phyloP scores from a whole-genome alignment of 1,140 invertebrate genomes.

The Rhopalosiphum maidis region DNA sequence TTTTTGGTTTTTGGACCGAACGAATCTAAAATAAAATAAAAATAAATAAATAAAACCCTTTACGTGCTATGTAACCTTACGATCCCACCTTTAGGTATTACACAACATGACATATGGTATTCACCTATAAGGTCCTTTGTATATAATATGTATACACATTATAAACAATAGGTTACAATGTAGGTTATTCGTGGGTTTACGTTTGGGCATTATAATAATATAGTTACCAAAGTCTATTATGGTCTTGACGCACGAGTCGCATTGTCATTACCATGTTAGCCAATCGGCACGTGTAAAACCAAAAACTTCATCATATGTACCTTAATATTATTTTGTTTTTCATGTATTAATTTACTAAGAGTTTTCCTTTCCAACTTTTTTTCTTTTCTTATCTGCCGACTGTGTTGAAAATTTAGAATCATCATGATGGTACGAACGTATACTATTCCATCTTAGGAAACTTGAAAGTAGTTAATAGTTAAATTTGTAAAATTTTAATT shows the following conservation, averaged over 20 bases:
- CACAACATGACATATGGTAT: background rate
- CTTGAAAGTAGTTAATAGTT: background rate
- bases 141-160: background rate
- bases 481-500: background rate
- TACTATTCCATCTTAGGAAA: background rate
- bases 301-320: background rate
- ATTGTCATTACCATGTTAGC: background rate
- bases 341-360: no score
- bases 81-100: background rate
- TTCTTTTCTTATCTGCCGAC: background rate
- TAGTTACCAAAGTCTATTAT: background rate
- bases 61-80: background rate
- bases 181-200: background rate
- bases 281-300: background rate
- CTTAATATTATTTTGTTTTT: background rate
- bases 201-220: background rate
- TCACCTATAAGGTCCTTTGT: background rate
- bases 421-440: background rate
- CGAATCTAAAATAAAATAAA: background rate
- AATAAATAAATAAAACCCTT: background rate
- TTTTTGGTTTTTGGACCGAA: background rate
- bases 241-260: background rate
- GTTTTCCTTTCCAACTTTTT: background rate
- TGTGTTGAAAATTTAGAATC: background rate
- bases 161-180: background rate